Conservation (phyloP, 2,888 invertebrate species). For the Rotaria magnacalcarata region DNA sequence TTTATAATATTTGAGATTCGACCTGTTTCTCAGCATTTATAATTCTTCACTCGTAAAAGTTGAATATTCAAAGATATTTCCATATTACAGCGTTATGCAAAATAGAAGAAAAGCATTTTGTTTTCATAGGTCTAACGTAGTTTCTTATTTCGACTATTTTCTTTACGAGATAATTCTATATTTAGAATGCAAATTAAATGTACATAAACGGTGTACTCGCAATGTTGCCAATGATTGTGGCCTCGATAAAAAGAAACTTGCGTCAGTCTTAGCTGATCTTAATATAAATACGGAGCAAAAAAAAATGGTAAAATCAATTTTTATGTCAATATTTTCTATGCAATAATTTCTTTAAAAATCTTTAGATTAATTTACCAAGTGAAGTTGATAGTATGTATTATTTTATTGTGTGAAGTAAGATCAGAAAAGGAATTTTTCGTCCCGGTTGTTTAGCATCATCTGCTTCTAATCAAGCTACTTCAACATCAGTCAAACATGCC, state of each 20-base stretch:
- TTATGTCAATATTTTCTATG: too few relatives aligned
- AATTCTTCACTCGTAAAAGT: too few relatives aligned
- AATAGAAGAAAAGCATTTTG: too few relatives aligned
- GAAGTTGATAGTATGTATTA: constrained; percentile 12
- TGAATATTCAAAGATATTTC: too few relatives aligned
- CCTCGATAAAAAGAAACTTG: constrained; percentile 92
- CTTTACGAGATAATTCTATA: constrained; percentile 47
- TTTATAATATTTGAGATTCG: too few relatives aligned
- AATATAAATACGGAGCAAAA: constrained; percentile 66
- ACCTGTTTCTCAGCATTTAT: too few relatives aligned
- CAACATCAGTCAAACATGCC: not conserved
- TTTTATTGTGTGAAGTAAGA: not conserved
- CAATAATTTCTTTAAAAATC: not conserved
- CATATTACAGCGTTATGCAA: too few relatives aligned
- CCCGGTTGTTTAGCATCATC: not conserved
- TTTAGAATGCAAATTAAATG: constrained; percentile 86
- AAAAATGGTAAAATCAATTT: constrained; percentile 47
- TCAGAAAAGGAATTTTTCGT: not conserved
- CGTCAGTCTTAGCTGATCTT: constrained; percentile 80
- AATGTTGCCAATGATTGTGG: constrained; percentile 99
- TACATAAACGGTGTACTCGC: constrained; percentile 95
- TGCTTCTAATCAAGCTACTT: not conserved
- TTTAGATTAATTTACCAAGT: not conserved
- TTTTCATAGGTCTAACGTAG: too few relatives aligned
- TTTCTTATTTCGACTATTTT: constrained; percentile 45